A percentile compares a stretch with the other conserved stretches of the same genome.
Evolutionary conservation across 2,797 vertebrate species (phyloP).

Genomic region (Crax fasciolata): DNA sequence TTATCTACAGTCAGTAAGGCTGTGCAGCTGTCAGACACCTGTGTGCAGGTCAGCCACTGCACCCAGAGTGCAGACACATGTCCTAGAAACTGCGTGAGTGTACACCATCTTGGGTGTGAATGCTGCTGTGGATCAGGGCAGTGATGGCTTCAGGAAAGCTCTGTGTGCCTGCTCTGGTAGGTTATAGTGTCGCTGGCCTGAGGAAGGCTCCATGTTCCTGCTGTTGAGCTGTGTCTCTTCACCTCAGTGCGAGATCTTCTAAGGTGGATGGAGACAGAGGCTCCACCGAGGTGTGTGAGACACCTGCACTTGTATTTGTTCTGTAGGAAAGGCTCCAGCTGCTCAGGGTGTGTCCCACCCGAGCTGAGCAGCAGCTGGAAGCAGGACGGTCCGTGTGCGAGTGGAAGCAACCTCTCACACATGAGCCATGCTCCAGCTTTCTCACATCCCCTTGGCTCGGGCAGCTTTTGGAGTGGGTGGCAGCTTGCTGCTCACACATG

Average conservation of each 20-base stretch:
- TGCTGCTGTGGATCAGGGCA: not conserved
- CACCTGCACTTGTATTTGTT: not conserved
- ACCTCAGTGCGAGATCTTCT: not conserved
- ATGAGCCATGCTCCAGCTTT: not conserved
- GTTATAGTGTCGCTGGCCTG: not conserved
- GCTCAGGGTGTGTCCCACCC: accelerated
- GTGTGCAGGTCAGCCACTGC: not conserved
- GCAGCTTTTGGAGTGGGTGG: not conserved
- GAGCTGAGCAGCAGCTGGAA: not conserved
- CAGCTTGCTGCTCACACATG: not conserved
- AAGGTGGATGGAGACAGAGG: not conserved
- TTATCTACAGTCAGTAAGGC: not conserved
- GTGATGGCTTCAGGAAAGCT: not conserved
- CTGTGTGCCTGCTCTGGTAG: not conserved
- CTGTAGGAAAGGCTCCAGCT: not conserved
- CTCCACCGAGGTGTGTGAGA: not conserved
- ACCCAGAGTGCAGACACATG: not conserved
- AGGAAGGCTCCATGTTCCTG: not conserved
- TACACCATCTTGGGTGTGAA: not conserved
- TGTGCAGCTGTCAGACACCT: not conserved
- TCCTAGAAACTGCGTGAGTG: not conserved
- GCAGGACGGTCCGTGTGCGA: not conserved
- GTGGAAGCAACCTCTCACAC: not conserved
- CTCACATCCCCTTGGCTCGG: not conserved
- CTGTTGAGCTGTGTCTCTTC: not conserved